Conservation (phyloP, 35 echinoderm and acorn worm genomes). For the Hemicentrotus pulcherrimus region DNA sequence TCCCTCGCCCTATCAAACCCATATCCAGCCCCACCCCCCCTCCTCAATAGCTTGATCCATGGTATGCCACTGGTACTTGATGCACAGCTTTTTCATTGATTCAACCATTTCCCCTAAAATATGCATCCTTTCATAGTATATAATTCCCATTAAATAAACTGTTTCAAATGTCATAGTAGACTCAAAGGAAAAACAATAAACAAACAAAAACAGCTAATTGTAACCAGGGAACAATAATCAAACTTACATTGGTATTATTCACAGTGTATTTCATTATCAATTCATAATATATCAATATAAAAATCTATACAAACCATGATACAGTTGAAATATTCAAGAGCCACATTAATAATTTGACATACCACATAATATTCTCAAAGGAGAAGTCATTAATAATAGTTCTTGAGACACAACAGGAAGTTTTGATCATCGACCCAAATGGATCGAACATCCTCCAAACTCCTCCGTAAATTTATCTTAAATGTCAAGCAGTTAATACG, state of each 20-base stretch:
- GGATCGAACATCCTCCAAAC: neutral
- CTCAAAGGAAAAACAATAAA: no score
- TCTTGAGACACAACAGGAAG: neutral
- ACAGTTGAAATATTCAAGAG: neutral
- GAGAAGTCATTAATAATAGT: neutral
- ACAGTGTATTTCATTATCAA: neutral
- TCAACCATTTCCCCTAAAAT: no score
- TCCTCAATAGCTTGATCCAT: no score
- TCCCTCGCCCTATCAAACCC: no score
- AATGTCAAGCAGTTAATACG: neutral
- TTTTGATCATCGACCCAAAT: neutral
- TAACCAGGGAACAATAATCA: neutral
- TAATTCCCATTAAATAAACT: no score
- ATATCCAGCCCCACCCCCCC: no score
- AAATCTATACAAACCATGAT: neutral
- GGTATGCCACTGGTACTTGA: no score
- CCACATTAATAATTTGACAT: neutral
- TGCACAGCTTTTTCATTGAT: no score
- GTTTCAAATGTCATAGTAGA: no score
- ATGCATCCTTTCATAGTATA: no score
- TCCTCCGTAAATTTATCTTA: neutral
- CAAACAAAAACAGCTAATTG: no score
- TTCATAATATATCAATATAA: slow-evolving; percentile 15
- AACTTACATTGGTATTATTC: neutral
- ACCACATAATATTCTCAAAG: neutral